Evolutionary conservation across 2,797 vertebrate genomes (phyloP).

Genomic region (Hyperoplus lanceolatus): DNA sequence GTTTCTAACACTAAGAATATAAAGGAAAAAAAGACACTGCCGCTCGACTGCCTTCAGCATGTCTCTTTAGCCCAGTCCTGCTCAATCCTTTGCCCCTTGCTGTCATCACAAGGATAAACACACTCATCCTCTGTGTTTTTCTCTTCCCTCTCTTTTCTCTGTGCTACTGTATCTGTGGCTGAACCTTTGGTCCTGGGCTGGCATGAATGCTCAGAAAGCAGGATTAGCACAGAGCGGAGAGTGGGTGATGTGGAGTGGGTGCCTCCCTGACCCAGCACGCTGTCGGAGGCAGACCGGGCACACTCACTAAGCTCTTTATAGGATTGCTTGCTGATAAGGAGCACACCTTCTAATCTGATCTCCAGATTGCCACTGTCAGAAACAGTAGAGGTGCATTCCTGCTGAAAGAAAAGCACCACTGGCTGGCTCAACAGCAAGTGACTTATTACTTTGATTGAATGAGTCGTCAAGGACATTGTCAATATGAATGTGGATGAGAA

Average conservation of each 20-base stretch:
- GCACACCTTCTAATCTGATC: conserved; percentile 75
- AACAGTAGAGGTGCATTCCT: conserved; percentile 66
- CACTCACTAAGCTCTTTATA: conserved; percentile 64
- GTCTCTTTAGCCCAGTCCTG: conserved; percentile 9
- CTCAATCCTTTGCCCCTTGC: conserved; percentile 31
- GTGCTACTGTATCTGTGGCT: conserved; percentile 18
- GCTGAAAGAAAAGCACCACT: conserved; percentile 50
- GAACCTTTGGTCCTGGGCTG: conserved; percentile 40
- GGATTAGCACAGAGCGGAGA: conserved; percentile 67
- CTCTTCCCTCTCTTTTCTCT: conserved; percentile 6
- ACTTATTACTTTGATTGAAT: conserved; percentile 36
- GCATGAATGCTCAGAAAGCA: conserved; percentile 64
- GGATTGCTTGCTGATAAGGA: conserved; percentile 59
- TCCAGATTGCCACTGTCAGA: conserved; percentile 75
- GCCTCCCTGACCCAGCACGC: conserved; percentile 66
- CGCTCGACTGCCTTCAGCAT: conserved; percentile 10
- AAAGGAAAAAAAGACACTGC: background rate
- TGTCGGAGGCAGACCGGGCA: conserved; percentile 53
- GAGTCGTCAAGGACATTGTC: conserved; percentile 53
- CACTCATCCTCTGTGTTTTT: conserved; percentile 43
- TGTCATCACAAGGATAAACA: conserved; percentile 57
- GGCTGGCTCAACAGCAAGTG: background rate
- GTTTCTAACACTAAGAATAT: background rate
- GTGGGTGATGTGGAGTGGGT: conserved; percentile 45
- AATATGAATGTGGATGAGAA: conserved; percentile 44